Evolutionary conservation across 1,140 invertebrate genomes (phyloP), one percentile per base, ranked within the genome.

Genomic region (Cotesia chilonis): DNA sequence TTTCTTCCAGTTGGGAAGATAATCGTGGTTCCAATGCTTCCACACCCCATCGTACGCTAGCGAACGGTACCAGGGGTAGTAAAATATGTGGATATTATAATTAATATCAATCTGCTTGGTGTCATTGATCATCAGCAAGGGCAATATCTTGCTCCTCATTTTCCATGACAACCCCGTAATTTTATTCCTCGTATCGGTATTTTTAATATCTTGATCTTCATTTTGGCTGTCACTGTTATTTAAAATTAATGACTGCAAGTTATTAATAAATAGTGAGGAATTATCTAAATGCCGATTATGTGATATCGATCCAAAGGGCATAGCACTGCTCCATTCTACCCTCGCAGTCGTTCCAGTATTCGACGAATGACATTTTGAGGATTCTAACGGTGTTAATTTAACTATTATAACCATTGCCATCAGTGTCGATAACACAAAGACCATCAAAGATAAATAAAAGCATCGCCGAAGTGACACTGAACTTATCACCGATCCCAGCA

Each of bases 31-130:
- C 88, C 88, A 89, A 61, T 87, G 87, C 70, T 81, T 82, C 84
- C 86, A 88, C 7, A 69, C 66, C 3, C 84, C 83, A 70, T 89
- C 87, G 69, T 81, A 81, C 54, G 76, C 72, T n/a, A 79, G 47
- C 52, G 86, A 88, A 10, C 83, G 83, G 77, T 88, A 88, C 88
- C 87, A 88, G 5, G 86, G 78, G 73, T 88, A 88, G 75, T 89
- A 89, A 79, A 89, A 89, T 54, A 87, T 84, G 74, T 88, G 88
- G 28, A 87, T 79, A 70, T 87, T 85, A 70, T 86, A 86, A 77
- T 88, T 87, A 4, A 85, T 81, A 20, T 82, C 73, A 4, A 82
- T 20, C 1, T 77, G 67, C 4, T 73, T 64, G 0, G 64, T 67
- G 7, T 38, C 37, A 67, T 79, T 81, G 17, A 71, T 78, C 41